phyloP scores from a whole-genome alignment of 2,888 invertebrate genomes.

The Lithosia quadra region DNA sequence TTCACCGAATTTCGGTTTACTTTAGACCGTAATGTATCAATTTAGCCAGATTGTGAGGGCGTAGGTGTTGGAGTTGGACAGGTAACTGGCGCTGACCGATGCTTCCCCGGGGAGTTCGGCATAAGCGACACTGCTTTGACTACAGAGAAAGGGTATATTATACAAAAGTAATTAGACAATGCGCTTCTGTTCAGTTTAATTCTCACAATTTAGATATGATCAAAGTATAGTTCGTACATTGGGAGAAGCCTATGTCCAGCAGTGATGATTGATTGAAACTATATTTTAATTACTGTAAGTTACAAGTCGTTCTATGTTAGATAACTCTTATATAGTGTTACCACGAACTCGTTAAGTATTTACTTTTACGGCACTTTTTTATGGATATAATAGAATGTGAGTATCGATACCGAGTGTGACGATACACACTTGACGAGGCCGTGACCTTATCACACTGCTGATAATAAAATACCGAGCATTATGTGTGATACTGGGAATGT shows the following conservation, averaged over 20 bases:
- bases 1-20: conserved; percentile 3
- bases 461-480: not conserved
- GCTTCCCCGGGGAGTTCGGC: conserved; percentile 12
- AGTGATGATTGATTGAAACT: no score
- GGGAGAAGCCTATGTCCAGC: no score
- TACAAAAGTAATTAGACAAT: not conserved
- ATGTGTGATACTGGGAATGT: not conserved
- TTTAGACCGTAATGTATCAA: conserved; percentile 17
- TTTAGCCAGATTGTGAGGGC: conserved; percentile 5
- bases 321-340: no score
- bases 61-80: conserved; percentile 11
- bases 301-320: no score
- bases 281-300: not conserved
- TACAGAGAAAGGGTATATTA: not conserved
- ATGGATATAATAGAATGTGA: not conserved
- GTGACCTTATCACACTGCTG: not conserved
- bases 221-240: no score
- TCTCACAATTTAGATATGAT: no score
- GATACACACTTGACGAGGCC: not conserved
- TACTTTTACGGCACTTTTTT: no score
- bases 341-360: no score
- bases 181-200: not conserved
- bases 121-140: not conserved
- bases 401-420: not conserved
- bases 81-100: conserved; percentile 9